Conservation (phyloP, 2,888 invertebrate species). For the Tachina grossa region DNA sequence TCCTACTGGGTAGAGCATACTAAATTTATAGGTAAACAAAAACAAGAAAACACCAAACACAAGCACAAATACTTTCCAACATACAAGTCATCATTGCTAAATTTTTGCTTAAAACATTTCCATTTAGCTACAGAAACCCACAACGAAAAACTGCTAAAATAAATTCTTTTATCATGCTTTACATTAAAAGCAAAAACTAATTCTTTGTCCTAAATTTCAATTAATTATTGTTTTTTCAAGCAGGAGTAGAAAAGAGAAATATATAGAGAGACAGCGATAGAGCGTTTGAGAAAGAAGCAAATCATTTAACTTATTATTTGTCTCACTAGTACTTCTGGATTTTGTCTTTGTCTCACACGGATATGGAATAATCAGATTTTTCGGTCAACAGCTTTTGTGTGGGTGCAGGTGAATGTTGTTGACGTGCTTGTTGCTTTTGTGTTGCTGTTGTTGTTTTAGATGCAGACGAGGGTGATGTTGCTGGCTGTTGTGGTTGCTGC, state of each 20-base stretch:
- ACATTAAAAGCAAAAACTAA: neutral
- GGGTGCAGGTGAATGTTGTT: slow-evolving; percentile 81
- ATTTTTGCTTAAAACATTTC: neutral
- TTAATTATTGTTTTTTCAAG: slow-evolving; percentile 55
- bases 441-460: slow-evolving; percentile 76
- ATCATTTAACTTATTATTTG: neutral
- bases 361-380: slow-evolving; percentile 89
- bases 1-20: slow-evolving; percentile 5
- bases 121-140: neutral
- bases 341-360: slow-evolving; percentile 84
- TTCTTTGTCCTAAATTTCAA: slow-evolving; percentile 4
- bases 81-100: neutral
- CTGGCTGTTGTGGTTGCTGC: slow-evolving; percentile 79
- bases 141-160: neutral
- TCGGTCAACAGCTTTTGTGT: slow-evolving; percentile 84
- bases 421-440: slow-evolving; percentile 78
- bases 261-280: too few species aligned
- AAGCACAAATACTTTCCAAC: slow-evolving; percentile 44
- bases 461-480: slow-evolving; percentile 80
- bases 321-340: neutral
- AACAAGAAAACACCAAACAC: slow-evolving; percentile 7
- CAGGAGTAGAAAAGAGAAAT: neutral
- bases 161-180: neutral
- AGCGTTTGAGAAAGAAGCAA: too few species aligned
- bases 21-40: neutral